phyloP scores from a whole-genome alignment of 2,113 vertebrate genomes.

The Cromileptes altivelis region DNA sequence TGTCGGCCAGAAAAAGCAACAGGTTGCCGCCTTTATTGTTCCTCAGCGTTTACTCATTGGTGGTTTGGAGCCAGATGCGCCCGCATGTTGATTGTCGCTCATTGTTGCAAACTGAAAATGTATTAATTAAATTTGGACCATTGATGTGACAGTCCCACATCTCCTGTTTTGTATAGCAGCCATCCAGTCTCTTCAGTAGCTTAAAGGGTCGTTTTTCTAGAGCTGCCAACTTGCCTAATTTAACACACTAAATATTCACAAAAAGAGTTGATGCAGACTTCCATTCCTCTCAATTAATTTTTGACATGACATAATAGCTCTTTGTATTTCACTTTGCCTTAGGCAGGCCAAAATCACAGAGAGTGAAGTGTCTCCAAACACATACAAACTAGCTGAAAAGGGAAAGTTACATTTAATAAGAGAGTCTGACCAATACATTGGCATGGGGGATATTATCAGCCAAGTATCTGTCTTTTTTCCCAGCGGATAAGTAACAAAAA shows the following conservation, averaged over 20 bases:
- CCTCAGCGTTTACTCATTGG: background rate
- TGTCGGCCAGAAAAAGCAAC: background rate
- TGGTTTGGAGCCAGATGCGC: background rate
- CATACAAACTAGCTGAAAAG: background rate
- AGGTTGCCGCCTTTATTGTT: slow-evolving; percentile 3
- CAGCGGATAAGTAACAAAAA: background rate
- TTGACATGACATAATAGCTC: slow-evolving; percentile 39
- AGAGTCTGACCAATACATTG: background rate
- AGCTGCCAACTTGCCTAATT: slow-evolving; percentile 45
- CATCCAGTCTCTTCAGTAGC: slow-evolving; percentile 19
- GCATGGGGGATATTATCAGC: background rate
- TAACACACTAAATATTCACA: slow-evolving; percentile 40
- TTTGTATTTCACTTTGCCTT: slow-evolving; percentile 28
- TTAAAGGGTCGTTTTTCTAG: slow-evolving; percentile 17
- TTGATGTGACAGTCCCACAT: background rate
- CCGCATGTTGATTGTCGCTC: background rate
- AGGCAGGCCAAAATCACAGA: background rate
- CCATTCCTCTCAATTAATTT: slow-evolving; percentile 34
- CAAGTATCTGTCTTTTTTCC: background rate
- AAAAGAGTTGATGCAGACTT: slow-evolving; percentile 32
- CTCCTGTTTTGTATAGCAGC: slow-evolving; percentile 24
- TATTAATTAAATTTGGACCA: slow-evolving; percentile 19
- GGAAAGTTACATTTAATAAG: slow-evolving; percentile 4
- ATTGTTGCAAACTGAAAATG: slow-evolving; percentile 37
- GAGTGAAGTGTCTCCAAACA: background rate